These are phyloP conservation scores for Tipula unca DNA, from an alignment of 2,888 invertebrate species.

Conservation along the genomic window DNA sequence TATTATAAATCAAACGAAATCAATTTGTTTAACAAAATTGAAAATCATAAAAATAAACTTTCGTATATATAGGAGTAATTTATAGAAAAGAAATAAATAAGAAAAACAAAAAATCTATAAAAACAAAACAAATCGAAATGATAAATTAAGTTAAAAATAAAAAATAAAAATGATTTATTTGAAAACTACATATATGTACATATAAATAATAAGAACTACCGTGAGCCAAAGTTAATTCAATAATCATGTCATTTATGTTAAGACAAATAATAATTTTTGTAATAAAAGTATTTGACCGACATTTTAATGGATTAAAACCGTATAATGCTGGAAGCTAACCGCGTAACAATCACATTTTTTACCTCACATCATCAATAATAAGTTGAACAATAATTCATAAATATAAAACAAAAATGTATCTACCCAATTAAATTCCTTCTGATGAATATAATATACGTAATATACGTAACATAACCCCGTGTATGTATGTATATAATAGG, in stretches of 20 bases:
- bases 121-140: neutral
- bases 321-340: neutral
- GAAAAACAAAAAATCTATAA: neutral
- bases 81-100: neutral
- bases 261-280: neutral
- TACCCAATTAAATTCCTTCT: neutral
- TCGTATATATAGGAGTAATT: neutral
- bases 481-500: neutral
- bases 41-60: conserved; percentile 1
- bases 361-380: conserved; percentile 8
- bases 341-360: neutral
- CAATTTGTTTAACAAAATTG: conserved; percentile 14
- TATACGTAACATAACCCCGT: neutral
- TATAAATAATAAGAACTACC: conserved; percentile 14
- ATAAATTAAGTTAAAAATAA: conserved; percentile 2
- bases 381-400: neutral
- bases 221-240: neutral
- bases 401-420: neutral
- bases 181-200: too few species aligned
- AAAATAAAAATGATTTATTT: neutral
- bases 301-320: conserved; percentile 9
- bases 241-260: conserved; percentile 4
- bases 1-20: neutral
- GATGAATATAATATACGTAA: neutral
- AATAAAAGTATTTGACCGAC: neutral